phyloP scores from a whole-genome alignment of 2,113 vertebrate genomes.

The Phainopepla nitens region DNA sequence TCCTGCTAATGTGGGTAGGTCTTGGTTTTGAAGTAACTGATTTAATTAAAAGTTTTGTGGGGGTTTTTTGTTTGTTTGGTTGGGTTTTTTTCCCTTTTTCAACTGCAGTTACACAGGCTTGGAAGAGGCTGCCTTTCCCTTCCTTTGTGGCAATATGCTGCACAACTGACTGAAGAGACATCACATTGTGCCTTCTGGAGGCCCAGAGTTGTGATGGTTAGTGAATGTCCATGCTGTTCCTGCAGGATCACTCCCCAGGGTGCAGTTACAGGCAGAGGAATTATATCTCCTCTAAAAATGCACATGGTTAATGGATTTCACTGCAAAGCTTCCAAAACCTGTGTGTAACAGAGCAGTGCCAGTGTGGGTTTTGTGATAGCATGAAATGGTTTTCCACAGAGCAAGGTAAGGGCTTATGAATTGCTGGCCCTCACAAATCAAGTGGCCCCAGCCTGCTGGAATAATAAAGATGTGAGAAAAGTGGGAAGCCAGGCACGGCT shows the following conservation, averaged over 20 bases:
- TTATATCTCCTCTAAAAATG: background rate
- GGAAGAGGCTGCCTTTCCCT: background rate
- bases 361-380: background rate
- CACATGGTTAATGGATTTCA: background rate
- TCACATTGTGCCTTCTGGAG: rapidly evolving
- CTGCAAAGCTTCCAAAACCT: background rate
- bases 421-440: background rate
- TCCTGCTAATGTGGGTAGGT: background rate
- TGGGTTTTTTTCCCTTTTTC: background rate
- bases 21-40: background rate
- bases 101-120: background rate
- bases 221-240: background rate
- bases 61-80: background rate
- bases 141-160: background rate
- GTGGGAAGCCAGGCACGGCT: background rate
- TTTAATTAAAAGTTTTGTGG: background rate
- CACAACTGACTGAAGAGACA: background rate
- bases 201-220: background rate
- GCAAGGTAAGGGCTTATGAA: background rate
- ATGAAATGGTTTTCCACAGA: background rate
- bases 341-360: background rate
- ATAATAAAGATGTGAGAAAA: background rate
- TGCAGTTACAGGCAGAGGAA: background rate
- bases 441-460: background rate
- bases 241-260: background rate